Evolutionary conservation across 2,888 invertebrate species (phyloP).

Genomic region (Drosophila tripunctata): DNA sequence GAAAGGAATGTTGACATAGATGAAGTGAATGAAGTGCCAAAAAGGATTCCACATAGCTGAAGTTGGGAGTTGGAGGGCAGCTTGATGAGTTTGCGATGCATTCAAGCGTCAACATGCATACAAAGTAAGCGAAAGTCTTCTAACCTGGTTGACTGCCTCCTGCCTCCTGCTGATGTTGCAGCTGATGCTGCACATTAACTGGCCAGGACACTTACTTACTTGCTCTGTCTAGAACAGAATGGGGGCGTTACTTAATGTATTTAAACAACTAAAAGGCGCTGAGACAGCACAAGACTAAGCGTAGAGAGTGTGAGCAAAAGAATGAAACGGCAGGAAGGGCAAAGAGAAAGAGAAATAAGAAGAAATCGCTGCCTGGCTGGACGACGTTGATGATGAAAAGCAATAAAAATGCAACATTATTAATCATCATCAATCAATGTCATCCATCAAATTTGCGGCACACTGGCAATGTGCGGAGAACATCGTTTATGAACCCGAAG

Average conservation of each 20-base stretch:
- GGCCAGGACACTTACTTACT: slow-evolving; percentile 31
- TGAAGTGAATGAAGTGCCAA: slow-evolving; percentile 6
- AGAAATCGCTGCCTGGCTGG: slow-evolving; percentile 12
- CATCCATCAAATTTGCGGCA: slow-evolving; percentile 77
- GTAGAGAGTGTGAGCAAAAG: not conserved
- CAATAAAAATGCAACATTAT: slow-evolving; percentile 84
- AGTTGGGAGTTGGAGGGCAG: not conserved
- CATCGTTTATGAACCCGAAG: slow-evolving; percentile 37
- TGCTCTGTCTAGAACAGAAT: not conserved
- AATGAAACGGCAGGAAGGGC: not conserved
- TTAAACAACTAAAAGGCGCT: slow-evolving; percentile 52
- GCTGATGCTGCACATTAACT: slow-evolving; percentile 57
- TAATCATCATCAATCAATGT: slow-evolving; percentile 85
- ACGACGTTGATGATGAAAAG: slow-evolving; percentile 66
- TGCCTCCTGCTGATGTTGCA: slow-evolving; percentile 18
- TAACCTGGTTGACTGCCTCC: slow-evolving; percentile 29
- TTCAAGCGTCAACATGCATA: slow-evolving; percentile 73
- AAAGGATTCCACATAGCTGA: no score
- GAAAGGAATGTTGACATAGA: no score
- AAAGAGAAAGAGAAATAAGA: not conserved
- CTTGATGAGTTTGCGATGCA: slow-evolving; percentile 76
- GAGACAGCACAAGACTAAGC: slow-evolving; percentile 25
- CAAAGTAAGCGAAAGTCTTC: slow-evolving; percentile 37
- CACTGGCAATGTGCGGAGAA: slow-evolving; percentile 17
- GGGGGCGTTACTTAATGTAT: slow-evolving; percentile 55